phyloP scores from a whole-genome alignment of 2,888 invertebrate genomes.

The Corythucha ciliata region DNA sequence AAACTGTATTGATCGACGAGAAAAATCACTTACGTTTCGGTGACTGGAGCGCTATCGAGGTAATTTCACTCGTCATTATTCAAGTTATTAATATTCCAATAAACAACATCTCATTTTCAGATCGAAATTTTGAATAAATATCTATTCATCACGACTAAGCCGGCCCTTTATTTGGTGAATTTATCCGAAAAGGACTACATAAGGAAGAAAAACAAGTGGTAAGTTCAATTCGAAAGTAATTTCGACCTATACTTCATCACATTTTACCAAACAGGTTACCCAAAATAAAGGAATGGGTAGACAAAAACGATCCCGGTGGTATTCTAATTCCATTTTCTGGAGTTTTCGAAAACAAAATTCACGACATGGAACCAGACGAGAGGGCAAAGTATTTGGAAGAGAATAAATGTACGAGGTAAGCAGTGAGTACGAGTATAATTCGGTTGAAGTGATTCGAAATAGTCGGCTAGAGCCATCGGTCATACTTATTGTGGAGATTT shows the following conservation, averaged over 20 bases:
- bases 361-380: conserved; percentile 73
- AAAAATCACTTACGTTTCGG: conserved; percentile 88
- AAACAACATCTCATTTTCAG: conserved; percentile 50
- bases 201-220: conserved; percentile 98
- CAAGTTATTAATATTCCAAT: neutral
- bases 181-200: conserved; percentile 96
- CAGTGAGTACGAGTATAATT: no score
- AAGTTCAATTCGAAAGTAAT: conserved; percentile 30
- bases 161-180: conserved; percentile 93
- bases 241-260: neutral
- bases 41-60: conserved; percentile 88
- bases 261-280: conserved; percentile 56
- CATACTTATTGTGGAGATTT: no score
- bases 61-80: conserved; percentile 44
- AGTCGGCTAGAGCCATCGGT: no score
- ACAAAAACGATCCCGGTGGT: conserved; percentile 90
- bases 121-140: conserved; percentile 94
- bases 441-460: no score
- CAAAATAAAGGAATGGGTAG: conserved; percentile 98
- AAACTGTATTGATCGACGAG: conserved; percentile 71
- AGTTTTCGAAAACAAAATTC: conserved; percentile 71
- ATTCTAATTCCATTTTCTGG: conserved; percentile 94
- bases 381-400: conserved; percentile 73
- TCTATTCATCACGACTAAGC: conserved; percentile 93
- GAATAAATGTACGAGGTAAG: conserved; percentile 66